Base-by-base conservation (phyloP, 2,888 invertebrate genomes). In the Epinotia brunnichana region DNA sequence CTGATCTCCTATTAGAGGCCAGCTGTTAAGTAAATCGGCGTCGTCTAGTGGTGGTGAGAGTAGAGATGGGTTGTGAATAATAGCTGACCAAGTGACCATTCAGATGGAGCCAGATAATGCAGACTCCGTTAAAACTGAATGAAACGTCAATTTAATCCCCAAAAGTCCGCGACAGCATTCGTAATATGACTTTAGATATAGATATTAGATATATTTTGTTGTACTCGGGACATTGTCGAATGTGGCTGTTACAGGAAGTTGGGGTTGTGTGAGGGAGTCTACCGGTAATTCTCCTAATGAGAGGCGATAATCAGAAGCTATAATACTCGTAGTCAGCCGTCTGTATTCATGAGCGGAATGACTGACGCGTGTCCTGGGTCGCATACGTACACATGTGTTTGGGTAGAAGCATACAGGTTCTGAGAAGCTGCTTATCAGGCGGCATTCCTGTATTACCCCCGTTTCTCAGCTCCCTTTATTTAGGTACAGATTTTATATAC, bases 341-440 rank as follows among this genome's bases (percentile, higher is more conserved):
- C 57, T 70, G 63, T 70, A 70, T 70, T 63, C 70, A 70, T 64
- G 57, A 70, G 63, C 57, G 70, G 57, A 44, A 21, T 29, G 56
- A 35, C 44, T 48, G 48, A 44, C 17, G 24, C 53, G 53, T 15
- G 62, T 19, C 68, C 59, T 39, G 19, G 24, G 7, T 15, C 5
- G 24, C 2, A 24, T 54, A 15, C 15, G 15, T 24, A 7, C 24
- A 13, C 13, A 56, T 19, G 11, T 11, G 19, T 24, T 9, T 11
- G 2, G 19, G 53, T 3, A 9, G n/a, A n/a, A n/a, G n/a, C n/a
- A n/a, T 19, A 19, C 19, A 53, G 41, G 3, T 41, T 41, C 13
- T 13, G 11, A 13, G 11, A 41, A 13, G 11, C 13, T 13, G 41
- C 11, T 41, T 41, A 2, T 29, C 0, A 29, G 29, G 2, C 5